These are phyloP conservation scores for Lasius platythorax DNA, from an alignment of 2,888 invertebrate genomes.

Conservation along the genomic window DNA sequence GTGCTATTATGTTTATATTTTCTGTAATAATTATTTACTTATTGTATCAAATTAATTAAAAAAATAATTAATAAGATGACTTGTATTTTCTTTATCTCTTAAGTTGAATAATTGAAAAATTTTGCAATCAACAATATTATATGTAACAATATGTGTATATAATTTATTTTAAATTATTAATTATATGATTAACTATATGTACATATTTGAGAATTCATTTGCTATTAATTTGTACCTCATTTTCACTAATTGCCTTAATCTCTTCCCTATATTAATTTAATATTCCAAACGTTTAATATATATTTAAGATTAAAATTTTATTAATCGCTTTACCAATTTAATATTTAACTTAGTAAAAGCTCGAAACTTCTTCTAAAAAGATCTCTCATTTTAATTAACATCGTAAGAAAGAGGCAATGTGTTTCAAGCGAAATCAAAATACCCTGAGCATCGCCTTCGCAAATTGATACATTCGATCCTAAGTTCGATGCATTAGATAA, in stretches of 20 bases:
- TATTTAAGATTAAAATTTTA: not conserved
- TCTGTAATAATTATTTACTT: not conserved
- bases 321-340: not conserved
- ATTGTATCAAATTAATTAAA: not conserved
- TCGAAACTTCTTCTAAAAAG: no score
- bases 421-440: not conserved
- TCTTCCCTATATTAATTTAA: not conserved
- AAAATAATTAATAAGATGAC: not conserved
- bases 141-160: not conserved
- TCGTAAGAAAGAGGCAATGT: not conserved
- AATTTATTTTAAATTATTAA: not conserved
- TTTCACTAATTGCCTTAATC: not conserved
- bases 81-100: not conserved
- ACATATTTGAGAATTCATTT: not conserved
- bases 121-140: not conserved
- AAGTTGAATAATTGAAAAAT: not conserved
- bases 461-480: not conserved
- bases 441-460: not conserved
- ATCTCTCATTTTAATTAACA: not conserved
- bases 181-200: not conserved
- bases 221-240: not conserved
- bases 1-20: not conserved
- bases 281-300: not conserved
- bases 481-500: slow-evolving; percentile 17
- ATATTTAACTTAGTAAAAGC: not conserved